These are phyloP conservation scores for Catagonus wagneri DNA, from an alignment of 2,113 vertebrate species.

Conservation along the genomic window DNA sequence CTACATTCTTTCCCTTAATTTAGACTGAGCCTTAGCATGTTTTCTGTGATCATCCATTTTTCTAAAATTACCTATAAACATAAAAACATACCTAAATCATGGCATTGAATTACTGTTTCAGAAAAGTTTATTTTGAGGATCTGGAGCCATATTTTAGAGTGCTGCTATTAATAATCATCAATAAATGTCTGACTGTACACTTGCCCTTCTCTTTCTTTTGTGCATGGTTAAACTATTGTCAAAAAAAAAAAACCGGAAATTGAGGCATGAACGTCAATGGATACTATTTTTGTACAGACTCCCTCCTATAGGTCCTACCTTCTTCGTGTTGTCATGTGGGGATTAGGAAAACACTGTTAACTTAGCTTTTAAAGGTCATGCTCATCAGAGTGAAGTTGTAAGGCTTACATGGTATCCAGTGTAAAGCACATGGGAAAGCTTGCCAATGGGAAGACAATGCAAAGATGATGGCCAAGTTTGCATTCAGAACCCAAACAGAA, in stretches of 20 bases:
- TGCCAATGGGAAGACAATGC: conserved; percentile 40
- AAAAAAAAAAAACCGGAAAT: background rate
- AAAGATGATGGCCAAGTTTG: background rate
- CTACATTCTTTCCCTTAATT: background rate
- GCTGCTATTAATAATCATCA: background rate
- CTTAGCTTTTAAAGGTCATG: conserved; percentile 63
- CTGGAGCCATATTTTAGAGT: background rate
- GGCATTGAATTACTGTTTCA: conserved; percentile 26
- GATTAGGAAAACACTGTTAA: conserved; percentile 47
- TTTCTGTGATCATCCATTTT: conserved; percentile 37
- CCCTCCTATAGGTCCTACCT: background rate
- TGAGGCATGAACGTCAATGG: background rate
- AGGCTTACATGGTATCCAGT: conserved; percentile 38
- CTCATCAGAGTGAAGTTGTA: conserved; percentile 41
- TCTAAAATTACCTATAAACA: conserved; percentile 36
- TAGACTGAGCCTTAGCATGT: background rate
- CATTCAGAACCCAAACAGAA: conserved; percentile 16
- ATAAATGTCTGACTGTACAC: background rate
- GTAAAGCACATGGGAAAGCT: conserved; percentile 48
- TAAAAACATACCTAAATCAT: background rate
- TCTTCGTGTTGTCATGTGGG: background rate
- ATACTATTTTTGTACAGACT: conserved; percentile 24
- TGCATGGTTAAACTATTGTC: background rate
- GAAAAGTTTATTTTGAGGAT: conserved; percentile 16
- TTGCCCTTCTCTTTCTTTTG: conserved; percentile 44